phyloP scores from a whole-genome alignment of 2,797 vertebrate genomes.

The Chiroxiphia lanceolata region DNA sequence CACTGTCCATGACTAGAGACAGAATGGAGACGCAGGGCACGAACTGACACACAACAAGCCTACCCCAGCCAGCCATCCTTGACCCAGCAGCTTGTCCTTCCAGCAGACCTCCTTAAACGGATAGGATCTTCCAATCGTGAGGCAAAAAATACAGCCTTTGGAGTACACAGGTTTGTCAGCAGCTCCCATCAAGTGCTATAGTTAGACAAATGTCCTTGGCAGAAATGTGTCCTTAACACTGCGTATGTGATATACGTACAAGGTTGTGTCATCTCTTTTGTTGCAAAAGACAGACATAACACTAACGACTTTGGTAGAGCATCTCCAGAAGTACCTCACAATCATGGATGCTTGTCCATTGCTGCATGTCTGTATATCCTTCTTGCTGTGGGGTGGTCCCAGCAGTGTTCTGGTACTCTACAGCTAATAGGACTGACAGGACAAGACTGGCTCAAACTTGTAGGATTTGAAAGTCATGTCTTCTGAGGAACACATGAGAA shows the following conservation, averaged over 20 bases:
- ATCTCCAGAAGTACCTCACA: neutral
- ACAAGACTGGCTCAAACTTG: neutral
- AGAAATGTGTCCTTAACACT: neutral
- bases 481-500: neutral
- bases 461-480: neutral
- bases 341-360: accelerated
- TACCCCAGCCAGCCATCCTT: neutral
- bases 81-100: neutral
- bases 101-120: neutral
- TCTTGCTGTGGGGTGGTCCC: neutral
- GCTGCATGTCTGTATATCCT: neutral
- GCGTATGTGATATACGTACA: neutral
- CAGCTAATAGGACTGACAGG: neutral
- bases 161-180: neutral
- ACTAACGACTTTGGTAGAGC: neutral
- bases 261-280: neutral
- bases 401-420: neutral
- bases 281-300: neutral
- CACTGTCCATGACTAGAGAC: neutral
- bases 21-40: neutral
- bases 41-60: neutral
- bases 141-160: neutral
- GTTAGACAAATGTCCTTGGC: neutral
- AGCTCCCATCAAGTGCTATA: neutral
- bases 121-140: accelerated